phyloP scores from a whole-genome alignment of 53 echinoderm and acorn worm genomes.

The Antedon mediterranea region DNA sequence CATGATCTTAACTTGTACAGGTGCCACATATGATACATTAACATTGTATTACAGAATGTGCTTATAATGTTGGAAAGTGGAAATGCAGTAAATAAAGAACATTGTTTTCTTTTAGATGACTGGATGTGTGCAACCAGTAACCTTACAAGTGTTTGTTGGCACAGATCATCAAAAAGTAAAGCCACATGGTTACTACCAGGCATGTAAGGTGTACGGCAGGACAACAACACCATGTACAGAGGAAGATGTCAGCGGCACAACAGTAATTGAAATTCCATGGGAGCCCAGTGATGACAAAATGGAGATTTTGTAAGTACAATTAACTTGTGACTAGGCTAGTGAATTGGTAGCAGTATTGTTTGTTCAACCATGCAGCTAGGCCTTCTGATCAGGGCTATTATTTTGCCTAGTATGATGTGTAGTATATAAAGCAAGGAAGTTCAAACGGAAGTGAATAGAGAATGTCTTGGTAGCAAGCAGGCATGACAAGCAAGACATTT shows the following conservation, averaged over 20 bases:
- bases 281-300: slow-evolving; percentile 45
- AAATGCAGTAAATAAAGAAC: neutral
- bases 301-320: slow-evolving; percentile 36
- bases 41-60: neutral
- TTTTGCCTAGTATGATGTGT: too few relatives aligned
- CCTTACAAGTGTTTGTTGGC: slow-evolving; percentile 74
- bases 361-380: too few relatives aligned
- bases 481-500: too few relatives aligned
- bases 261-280: slow-evolving; percentile 81
- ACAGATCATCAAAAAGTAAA: slow-evolving; percentile 75
- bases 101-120: slow-evolving; percentile 33
- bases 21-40: neutral
- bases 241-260: slow-evolving; percentile 61
- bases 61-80: neutral
- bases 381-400: too few relatives aligned
- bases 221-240: slow-evolving; percentile 83
- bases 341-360: too few relatives aligned
- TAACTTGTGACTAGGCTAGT: too few relatives aligned
- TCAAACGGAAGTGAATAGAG: too few relatives aligned
- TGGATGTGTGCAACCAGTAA: slow-evolving; percentile 36
- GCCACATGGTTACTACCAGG: slow-evolving; percentile 97
- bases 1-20: neutral
- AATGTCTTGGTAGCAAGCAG: too few relatives aligned
- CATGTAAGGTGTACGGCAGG: slow-evolving; percentile 92
- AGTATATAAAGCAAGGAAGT: too few relatives aligned